A percentile compares a stretch with the other conserved stretches of the same genome.
phyloP scores from a whole-genome alignment of 2,797 vertebrate species.

The Champsocephalus gunnari region DNA sequence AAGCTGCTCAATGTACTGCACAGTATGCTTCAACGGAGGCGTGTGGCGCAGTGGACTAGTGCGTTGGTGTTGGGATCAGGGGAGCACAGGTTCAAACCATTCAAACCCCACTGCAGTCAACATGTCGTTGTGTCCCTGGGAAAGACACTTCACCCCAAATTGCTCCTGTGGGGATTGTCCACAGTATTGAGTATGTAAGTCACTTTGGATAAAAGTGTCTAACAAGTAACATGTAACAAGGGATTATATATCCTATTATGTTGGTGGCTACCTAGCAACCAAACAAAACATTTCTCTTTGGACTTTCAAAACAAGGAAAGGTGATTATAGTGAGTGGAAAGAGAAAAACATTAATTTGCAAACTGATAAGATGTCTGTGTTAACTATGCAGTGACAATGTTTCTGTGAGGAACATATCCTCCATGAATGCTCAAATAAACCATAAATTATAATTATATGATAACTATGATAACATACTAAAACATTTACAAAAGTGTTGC shows the following conservation, averaged over 20 bases:
- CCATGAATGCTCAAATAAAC: too few species aligned
- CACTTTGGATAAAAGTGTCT: too few species aligned
- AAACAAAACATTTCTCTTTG: conserved; percentile 6
- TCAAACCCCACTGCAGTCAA: too few species aligned
- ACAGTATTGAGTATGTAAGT: too few species aligned
- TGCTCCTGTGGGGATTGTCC: too few species aligned
- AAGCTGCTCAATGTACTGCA: not conserved
- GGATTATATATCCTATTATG: conserved; percentile 2
- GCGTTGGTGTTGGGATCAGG: too few species aligned
- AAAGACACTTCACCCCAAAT: too few species aligned
- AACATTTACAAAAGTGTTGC: not conserved
- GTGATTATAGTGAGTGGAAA: not conserved
- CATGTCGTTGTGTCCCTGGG: too few species aligned
- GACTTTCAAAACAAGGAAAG: conserved; percentile 10
- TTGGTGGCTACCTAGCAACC: conserved; percentile 13
- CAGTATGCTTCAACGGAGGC: not conserved
- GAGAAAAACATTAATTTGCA: conserved; percentile 31
- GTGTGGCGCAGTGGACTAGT: too few species aligned
- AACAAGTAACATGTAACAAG: not conserved
- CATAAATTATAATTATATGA: too few species aligned
- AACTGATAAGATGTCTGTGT: conserved; percentile 16
- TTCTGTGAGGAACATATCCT: not conserved
- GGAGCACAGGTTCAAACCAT: too few species aligned
- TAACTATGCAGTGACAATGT: conserved; percentile 1
- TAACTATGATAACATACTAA: not conserved